Base-by-base conservation (phyloP, 2,113 vertebrate genomes). In the Marmota flaviventris region DNA sequence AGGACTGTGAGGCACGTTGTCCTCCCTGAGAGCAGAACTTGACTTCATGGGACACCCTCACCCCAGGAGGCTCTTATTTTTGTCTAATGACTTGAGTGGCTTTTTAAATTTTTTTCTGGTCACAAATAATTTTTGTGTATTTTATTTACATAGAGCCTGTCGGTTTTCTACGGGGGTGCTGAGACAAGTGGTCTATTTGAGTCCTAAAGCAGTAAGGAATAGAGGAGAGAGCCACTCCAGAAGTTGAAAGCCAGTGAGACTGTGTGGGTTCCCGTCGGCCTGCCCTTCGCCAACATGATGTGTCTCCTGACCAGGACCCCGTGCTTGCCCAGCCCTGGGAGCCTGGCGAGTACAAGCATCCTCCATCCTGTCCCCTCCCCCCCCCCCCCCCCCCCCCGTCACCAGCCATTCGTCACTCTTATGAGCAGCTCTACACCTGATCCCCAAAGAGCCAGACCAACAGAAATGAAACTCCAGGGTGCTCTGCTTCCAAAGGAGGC, bases 281-380 rank as follows among this genome's bases (percentile, higher is more conserved):
- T 27, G 37, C 83, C 16, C 34, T 10, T 53, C 4, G 1, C 24
- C 0, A 11, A 4, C 1, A 1, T 0, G 14, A 39, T 0, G 1
- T 17, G 53, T 13, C 16, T 0, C 0, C 27, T 4, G 34, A 39
- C 69, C 1, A 1, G 5, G 78, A 34, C 48, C n/a, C 56, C 29
- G 34, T 0, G 2, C 22, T 48, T 4, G 13, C 16, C 53, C 12
- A 14, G 61, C 27, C 14, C 14, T 10, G 56, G 77, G 39, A 1
- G 13, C 32, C 16, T 39, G 51, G 14, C 14, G 42, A 25, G 65
- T 6, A 39, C 48, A 75, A 78, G 73, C 18, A 45, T 51, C 48
- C 48, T 12, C 24, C 7, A 65, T 29, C 51, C 10, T 39, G 39
- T 39, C 39, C 39, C 39, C 39, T 39, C 42, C 2, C 48, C 48